A percentile compares a stretch with the other conserved stretches of the same genome.
Evolutionary conservation across 2,113 vertebrate genomes (phyloP).

Genomic region (Gadus macrocephalus): DNA sequence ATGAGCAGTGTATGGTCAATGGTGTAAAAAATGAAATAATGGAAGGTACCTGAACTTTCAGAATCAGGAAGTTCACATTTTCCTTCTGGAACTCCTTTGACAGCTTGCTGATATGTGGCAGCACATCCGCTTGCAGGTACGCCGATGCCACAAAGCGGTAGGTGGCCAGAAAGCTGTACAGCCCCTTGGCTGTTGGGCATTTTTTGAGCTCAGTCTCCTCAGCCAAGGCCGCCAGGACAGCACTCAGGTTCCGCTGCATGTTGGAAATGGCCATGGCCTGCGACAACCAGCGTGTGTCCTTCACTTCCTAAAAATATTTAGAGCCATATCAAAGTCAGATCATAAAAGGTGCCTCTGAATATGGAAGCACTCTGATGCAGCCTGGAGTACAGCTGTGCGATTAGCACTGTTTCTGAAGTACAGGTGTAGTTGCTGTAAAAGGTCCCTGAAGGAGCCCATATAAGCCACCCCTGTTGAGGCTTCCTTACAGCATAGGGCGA

Average conservation of each 20-base stretch:
- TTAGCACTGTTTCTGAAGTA: neutral
- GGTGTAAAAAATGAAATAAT: neutral
- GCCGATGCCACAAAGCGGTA: neutral
- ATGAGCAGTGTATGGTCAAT: neutral
- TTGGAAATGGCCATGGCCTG: too few species aligned
- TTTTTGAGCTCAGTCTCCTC: neutral
- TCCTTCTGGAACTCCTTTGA: neutral
- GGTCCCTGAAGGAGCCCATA: neutral
- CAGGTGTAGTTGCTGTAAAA: neutral
- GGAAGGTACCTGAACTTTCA: neutral
- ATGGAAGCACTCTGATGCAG: neutral
- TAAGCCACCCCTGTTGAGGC: neutral
- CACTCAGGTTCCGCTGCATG: neutral
- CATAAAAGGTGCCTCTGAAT: neutral
- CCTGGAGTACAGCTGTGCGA: neutral
- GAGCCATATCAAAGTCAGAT: neutral
- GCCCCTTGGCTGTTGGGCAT: conserved; percentile 1
- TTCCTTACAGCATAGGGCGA: neutral
- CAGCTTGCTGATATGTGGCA: neutral
- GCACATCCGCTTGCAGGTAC: neutral
- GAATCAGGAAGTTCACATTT: neutral
- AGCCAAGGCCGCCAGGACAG: neutral
- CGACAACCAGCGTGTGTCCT: too few species aligned
- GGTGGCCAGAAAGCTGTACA: neutral
- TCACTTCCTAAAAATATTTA: too few species aligned